Evolutionary conservation across 2,797 vertebrate species (phyloP), one percentile per base, ranked within the genome.

Genomic region (Botia kubotai): DNA sequence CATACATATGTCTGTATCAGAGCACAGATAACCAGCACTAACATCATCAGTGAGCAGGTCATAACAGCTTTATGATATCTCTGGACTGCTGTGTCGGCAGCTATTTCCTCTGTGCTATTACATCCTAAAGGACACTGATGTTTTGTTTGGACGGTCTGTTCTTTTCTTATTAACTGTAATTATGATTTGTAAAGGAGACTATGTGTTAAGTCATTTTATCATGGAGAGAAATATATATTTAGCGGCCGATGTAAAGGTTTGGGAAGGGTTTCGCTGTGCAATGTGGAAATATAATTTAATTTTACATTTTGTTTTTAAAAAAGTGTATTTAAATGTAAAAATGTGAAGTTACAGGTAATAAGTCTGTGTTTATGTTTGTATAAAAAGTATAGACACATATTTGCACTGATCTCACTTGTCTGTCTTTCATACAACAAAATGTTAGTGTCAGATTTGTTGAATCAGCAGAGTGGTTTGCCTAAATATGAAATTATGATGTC

Each of bases 1-100:
- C 93, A 62, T 95, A 95, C 87, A 94, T 94, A 92, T 95, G 92
- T 90, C 89, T 95, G 62, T 95, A 95, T 81, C 91, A 94, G 75
- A 90, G 81, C 39, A 83, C 83, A 71, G 85, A 75, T 17, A 62
- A 70, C 19, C 73, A 75, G 13, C 58, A 66, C 23, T 53, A 70
- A 17, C n/a, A 17, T 46, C 29, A 43, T 43, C 19, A 21, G 55
- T 73, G 19, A 73, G 48, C 75, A 71, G 16, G 39, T 39, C 62
- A 65, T 65, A 10, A 65, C 13, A 67, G 6, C 36, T 46, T 19
- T 57, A 2, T 57, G 17, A 73, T 58, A 48, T 68, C 14, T 68
- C n/a, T n/a, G 19, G 33, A 77, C 29, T 55, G 10, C 29, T 52
- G n/a, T 62, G 36, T 52, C 46, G 26, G n/a, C 36, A 33, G 39